These are phyloP conservation scores for Encarsia formosa DNA, from an alignment of 2,888 invertebrate species.

Conservation along the genomic window DNA sequence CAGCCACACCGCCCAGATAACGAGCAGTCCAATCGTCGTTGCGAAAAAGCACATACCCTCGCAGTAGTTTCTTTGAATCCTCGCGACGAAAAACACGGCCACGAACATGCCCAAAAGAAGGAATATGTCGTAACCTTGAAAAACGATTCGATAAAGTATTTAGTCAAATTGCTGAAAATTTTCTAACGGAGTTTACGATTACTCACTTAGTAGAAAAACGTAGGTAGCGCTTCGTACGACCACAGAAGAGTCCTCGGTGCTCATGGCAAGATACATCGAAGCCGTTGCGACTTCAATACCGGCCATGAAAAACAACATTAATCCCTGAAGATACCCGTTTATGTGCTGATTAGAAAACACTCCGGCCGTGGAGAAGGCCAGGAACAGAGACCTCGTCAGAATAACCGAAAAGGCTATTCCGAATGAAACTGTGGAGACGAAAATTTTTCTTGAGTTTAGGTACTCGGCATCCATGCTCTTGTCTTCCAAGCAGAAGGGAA, in stretches of 20 bases:
- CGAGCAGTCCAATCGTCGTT: conserved; percentile 54
- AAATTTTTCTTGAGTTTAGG: conserved; percentile 58
- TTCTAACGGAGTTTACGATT: background rate
- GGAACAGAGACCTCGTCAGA: conserved; percentile 61
- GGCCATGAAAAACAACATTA: conserved; percentile 62
- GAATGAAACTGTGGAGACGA: conserved; percentile 59
- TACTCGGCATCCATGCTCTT: conserved; percentile 37
- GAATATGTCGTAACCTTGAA: conserved; percentile 61
- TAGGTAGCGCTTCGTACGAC: conserved; percentile 46
- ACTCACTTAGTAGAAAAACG: conserved; percentile 52
- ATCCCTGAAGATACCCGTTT: conserved; percentile 65
- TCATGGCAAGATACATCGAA: conserved; percentile 41
- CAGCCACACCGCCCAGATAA: conserved; percentile 55
- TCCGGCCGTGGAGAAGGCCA: conserved; percentile 65
- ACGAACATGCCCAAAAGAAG: conserved; percentile 58
- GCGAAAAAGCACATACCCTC: conserved; percentile 60
- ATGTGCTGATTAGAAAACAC: conserved; percentile 67
- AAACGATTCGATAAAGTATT: conserved; percentile 33
- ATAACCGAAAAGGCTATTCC: conserved; percentile 63
- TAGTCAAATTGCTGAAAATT: background rate
- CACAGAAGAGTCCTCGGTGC: conserved; percentile 39
- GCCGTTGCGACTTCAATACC: conserved; percentile 56
- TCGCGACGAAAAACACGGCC: conserved; percentile 60
- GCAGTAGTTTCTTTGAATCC: conserved; percentile 64
- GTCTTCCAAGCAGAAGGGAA: conserved; percentile 50